These are phyloP conservation scores for Umimayanthus chanpuru DNA, from an alignment of 92 coral and sea anemone species.

Conservation along the genomic window DNA sequence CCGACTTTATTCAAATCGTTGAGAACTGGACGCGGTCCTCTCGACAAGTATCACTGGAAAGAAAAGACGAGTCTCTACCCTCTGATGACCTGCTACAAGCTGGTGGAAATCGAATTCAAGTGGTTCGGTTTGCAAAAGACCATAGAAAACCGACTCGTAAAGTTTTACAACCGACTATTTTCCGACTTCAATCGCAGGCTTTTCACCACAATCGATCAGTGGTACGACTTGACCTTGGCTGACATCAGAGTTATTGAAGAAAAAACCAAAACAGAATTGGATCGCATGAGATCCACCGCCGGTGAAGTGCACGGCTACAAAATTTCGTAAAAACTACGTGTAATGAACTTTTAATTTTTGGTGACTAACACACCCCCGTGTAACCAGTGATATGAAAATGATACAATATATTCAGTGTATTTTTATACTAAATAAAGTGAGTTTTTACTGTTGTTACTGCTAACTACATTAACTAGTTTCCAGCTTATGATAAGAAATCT, in stretches of 20 bases:
- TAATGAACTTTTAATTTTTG: too few relatives aligned
- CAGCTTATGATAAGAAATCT: too few relatives aligned
- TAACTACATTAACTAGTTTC: too few relatives aligned
- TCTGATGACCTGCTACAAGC: constrained; percentile 92
- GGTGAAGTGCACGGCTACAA: constrained; percentile 62
- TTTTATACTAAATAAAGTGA: too few relatives aligned
- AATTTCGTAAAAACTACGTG: too few relatives aligned
- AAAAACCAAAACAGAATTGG: constrained; percentile 76
- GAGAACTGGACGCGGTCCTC: constrained; percentile 84
- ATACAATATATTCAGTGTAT: too few relatives aligned
- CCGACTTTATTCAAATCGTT: constrained; percentile 65
- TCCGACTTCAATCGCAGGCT: constrained; percentile 90
- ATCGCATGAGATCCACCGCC: constrained; percentile 56
- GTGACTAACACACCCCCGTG: too few relatives aligned
- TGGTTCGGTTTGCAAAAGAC: constrained; percentile 83
- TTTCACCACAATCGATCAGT: constrained; percentile 87
- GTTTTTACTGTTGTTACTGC: too few relatives aligned
- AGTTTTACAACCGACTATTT: constrained; percentile 66
- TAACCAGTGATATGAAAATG: too few relatives aligned
- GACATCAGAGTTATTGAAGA: constrained; percentile 84
- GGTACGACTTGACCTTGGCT: constrained; percentile 85
- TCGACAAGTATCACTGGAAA: constrained; percentile 62
- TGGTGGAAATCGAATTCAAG: constrained; percentile 74
- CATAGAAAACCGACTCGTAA: constrained; percentile 58
- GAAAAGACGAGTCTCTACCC: constrained; percentile 63